A percentile compares a stretch with the other conserved stretches of the same genome.
Conservation (phyloP, 2,888 invertebrate species). For the Agrochola lota region DNA sequence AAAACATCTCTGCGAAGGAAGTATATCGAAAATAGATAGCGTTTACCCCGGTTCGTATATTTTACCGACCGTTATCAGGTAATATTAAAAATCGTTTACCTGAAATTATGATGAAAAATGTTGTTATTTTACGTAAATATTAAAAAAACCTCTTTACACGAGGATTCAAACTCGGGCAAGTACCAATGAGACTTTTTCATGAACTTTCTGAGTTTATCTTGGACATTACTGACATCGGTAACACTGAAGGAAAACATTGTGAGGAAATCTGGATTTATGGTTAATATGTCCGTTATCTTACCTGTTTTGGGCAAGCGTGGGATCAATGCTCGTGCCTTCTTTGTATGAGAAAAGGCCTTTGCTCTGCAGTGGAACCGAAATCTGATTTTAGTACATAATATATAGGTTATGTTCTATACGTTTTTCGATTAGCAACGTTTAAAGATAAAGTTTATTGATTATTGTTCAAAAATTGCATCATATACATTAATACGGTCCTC, state of each 20-base stretch:
- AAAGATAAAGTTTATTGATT: neutral
- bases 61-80: neutral
- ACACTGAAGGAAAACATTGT: neutral
- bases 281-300: neutral
- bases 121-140: conserved; percentile 10
- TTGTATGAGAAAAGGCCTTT: neutral
- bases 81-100: conserved; percentile 21
- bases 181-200: neutral
- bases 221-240: neutral
- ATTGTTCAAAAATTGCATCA: neutral
- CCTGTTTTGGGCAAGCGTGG: neutral
- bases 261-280: neutral
- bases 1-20: conserved; percentile 37
- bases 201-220: neutral
- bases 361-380: too few species aligned
- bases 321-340: neutral
- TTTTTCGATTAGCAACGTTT: too few species aligned
- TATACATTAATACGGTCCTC: neutral
- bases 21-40: conserved; percentile 35
- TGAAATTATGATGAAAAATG: conserved; percentile 5
- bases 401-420: too few species aligned
- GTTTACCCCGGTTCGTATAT: neutral
- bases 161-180: too few species aligned
- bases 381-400: too few species aligned
- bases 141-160: neutral